Evolutionary conservation across 2,113 vertebrate species (phyloP).

Genomic region (Coregonus clupeaformis): DNA sequence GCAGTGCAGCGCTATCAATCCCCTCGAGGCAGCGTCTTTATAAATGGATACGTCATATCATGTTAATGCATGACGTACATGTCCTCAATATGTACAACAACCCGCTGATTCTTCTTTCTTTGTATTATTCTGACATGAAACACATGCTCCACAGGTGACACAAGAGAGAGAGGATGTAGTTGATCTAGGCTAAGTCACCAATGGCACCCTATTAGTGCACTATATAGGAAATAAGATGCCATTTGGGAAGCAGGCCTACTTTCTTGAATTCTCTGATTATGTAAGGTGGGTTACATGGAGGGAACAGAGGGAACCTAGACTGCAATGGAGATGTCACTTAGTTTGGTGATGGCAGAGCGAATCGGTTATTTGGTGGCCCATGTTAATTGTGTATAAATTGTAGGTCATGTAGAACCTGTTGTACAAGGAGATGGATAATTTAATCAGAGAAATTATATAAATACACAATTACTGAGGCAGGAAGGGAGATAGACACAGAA

Average conservation of each 20-base stretch:
- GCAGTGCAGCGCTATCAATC: not conserved
- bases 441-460: constrained; percentile 55
- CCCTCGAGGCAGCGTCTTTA: not conserved
- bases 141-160: no score
- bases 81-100: constrained; percentile 9
- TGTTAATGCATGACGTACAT: not conserved
- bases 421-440: constrained; percentile 60
- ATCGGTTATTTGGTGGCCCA: constrained; percentile 54
- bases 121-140: no score
- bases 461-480: constrained; percentile 52
- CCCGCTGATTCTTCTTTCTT: no score
- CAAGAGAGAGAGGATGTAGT: no score
- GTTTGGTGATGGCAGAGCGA: constrained; percentile 49
- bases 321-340: constrained; percentile 58
- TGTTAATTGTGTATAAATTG: constrained; percentile 64
- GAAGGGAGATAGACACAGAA: constrained; percentile 17
- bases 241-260: no score
- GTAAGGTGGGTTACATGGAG: constrained; percentile 7
- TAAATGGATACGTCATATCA: constrained; percentile 2
- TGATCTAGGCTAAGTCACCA: no score
- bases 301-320: not conserved
- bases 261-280: no score
- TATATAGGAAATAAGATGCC: no score
- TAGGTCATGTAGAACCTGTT: constrained; percentile 57
- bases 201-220: no score